These are phyloP conservation scores for Zophobas morio DNA, from an alignment of 1,140 invertebrate species.

Conservation along the genomic window DNA sequence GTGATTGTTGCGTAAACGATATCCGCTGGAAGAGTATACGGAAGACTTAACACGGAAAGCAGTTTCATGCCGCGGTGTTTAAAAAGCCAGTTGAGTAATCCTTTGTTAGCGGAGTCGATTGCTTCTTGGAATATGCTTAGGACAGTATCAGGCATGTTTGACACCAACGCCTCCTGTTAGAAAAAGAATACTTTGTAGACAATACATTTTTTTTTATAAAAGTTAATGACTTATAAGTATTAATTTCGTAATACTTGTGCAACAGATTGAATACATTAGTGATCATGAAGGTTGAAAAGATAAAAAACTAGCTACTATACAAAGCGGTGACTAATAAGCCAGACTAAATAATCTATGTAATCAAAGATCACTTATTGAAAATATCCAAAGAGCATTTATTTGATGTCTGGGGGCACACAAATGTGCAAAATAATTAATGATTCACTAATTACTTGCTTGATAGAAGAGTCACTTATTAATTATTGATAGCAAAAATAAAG, in stretches of 20 bases:
- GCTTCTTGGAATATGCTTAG: conserved; percentile 92
- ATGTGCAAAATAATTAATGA: too few relatives aligned
- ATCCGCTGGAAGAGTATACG: conserved; percentile 89
- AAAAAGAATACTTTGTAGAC: conserved; percentile 46
- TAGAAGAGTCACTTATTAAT: too few relatives aligned
- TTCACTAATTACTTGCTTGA: too few relatives aligned
- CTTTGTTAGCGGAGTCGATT: conserved; percentile 91
- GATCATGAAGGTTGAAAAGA: background rate
- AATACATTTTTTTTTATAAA: too few relatives aligned
- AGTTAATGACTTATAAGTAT: too few relatives aligned
- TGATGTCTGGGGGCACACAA: background rate
- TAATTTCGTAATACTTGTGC: too few relatives aligned
- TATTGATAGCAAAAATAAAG: too few relatives aligned
- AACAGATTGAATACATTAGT: too few relatives aligned
- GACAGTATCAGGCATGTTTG: conserved; percentile 88
- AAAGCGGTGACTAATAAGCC: background rate
- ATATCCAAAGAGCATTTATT: background rate
- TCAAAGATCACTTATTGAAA: background rate
- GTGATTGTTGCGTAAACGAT: conserved; percentile 86
- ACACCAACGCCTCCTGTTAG: conserved; percentile 85
- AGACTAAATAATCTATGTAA: conserved; percentile 9
- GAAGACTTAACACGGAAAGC: conserved; percentile 84
- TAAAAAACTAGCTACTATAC: background rate
- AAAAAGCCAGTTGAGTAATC: conserved; percentile 91
- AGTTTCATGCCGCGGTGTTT: conserved; percentile 85